Percentiles rank a stretch among this genome's conserved stretches.
phyloP scores from a whole-genome alignment of 2,113 vertebrate species.

The Psophia crepitans region DNA sequence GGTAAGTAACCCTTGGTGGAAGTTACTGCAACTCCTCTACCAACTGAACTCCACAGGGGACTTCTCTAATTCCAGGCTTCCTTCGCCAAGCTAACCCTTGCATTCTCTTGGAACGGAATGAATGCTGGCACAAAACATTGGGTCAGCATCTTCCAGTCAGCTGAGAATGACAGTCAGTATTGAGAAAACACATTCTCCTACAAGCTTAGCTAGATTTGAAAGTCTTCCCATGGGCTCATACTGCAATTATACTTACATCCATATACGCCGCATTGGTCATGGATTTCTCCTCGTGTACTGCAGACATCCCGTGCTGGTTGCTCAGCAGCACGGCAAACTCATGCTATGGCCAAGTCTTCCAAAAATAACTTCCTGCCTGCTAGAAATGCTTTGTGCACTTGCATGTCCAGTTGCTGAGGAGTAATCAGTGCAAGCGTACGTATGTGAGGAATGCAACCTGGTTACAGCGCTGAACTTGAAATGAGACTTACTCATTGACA shows the following conservation, averaged over 20 bases:
- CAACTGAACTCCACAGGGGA: background rate
- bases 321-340: background rate
- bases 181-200: background rate
- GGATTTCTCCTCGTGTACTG: background rate
- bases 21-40: background rate
- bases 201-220: background rate
- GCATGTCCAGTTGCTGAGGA: background rate
- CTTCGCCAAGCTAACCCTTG: background rate
- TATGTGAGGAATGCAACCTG: background rate
- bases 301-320: background rate
- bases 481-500: background rate
- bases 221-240: background rate
- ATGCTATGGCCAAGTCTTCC: background rate
- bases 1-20: background rate
- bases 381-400: background rate
- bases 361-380: background rate
- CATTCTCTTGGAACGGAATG: background rate
- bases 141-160: background rate
- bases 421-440: background rate
- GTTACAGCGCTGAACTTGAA: background rate
- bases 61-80: background rate
- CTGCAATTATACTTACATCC: background rate
- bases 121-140: background rate
- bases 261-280: accelerated
- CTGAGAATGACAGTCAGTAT: background rate